Percentiles rank a stretch among this genome's conserved stretches.
Evolutionary conservation across 2,113 vertebrate genomes (phyloP).

Genomic region (Platycercus adscitus): DNA sequence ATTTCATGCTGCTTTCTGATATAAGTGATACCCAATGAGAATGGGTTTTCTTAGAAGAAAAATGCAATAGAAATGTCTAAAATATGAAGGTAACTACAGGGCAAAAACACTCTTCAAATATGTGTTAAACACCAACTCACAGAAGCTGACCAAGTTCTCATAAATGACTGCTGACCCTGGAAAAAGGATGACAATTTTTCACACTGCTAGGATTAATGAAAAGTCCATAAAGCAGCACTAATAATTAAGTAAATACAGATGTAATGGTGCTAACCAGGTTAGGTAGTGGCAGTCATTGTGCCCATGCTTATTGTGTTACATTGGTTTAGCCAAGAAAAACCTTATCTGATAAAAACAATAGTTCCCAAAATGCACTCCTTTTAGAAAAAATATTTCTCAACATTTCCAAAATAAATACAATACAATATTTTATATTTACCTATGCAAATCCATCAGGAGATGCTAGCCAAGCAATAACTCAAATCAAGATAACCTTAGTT

Average conservation of each 20-base stretch:
- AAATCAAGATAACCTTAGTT: background rate
- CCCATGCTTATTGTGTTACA: background rate
- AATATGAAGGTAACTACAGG: background rate
- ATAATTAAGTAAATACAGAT: constrained; percentile 30
- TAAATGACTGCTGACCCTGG: constrained; percentile 36
- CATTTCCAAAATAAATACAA: constrained; percentile 40
- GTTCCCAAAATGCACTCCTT: background rate
- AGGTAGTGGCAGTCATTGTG: background rate
- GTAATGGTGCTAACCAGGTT: background rate
- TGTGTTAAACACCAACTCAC: constrained; percentile 2
- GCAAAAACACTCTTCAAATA: background rate
- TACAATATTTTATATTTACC: constrained; percentile 20
- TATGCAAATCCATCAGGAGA: background rate
- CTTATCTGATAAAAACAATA: constrained; percentile 30
- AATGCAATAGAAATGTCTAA: background rate
- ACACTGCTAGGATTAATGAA: background rate
- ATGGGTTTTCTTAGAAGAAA: background rate
- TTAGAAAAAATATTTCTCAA: constrained; percentile 10
- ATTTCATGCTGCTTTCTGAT: background rate
- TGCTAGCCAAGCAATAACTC: background rate
- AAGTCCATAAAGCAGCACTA: constrained; percentile 6
- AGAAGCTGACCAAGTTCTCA: background rate
- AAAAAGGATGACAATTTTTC: background rate
- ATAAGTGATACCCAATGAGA: background rate
- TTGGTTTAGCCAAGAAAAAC: constrained; percentile 31